Conservation (phyloP, 2,888 invertebrate genomes). For the Dryococelus australis region DNA sequence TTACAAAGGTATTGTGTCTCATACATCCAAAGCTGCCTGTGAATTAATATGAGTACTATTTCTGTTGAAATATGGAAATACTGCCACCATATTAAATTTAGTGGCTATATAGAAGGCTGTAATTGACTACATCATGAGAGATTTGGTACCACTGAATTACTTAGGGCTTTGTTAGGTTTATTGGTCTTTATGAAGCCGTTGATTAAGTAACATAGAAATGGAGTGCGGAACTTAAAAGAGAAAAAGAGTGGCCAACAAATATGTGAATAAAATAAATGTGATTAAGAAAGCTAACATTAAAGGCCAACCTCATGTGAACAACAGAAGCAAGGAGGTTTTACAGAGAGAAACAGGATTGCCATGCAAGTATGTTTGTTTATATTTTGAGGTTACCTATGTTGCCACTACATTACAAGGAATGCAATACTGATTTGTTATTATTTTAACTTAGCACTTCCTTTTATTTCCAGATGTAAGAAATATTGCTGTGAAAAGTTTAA, state of each 20-base stretch:
- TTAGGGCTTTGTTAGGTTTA: not conserved
- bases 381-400: not conserved
- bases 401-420: not conserved
- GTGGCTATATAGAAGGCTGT: not conserved
- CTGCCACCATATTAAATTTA: no score
- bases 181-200: not conserved
- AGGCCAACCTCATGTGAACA: not conserved
- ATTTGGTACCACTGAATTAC: not conserved
- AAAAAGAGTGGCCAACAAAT: not conserved
- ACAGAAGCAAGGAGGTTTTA: not conserved
- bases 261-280: not conserved
- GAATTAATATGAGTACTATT: not conserved
- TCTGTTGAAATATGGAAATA: not conserved
- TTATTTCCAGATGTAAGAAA: slow-evolving; percentile 8
- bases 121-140: not conserved
- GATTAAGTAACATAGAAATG: not conserved
- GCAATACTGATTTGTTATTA: not conserved
- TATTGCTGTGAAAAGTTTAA: not conserved
- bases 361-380: not conserved
- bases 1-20: no score
- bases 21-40: no score
- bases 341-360: not conserved
- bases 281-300: not conserved
- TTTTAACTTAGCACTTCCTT: not conserved
- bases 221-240: not conserved